Conservation (phyloP, 2,797 vertebrate species). For the Oreortyx pictus region DNA sequence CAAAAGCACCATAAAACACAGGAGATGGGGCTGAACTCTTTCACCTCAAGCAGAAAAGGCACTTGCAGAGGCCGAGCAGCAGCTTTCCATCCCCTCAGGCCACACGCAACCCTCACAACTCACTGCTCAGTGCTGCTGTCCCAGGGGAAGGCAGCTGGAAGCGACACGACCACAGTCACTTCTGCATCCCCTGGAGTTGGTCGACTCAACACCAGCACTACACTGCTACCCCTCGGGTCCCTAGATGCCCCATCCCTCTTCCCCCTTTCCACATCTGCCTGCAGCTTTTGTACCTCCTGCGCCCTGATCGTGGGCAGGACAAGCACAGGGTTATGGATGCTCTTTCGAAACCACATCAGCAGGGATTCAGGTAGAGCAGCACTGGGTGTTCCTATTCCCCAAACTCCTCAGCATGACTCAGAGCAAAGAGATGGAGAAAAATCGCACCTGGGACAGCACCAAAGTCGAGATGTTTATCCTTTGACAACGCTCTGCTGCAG, state of each 20-base stretch:
- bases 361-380: neutral
- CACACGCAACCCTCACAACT: neutral
- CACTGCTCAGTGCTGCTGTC: neutral
- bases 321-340: accelerated
- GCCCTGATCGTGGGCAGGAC: neutral
- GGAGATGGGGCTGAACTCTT: neutral
- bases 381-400: neutral
- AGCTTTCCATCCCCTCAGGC: neutral
- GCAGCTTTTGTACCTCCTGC: neutral
- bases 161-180: neutral
- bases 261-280: neutral
- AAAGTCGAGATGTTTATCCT: conserved; percentile 8
- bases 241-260: neutral
- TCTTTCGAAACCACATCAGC: neutral
- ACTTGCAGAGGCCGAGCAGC: neutral
- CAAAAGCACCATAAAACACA: neutral
- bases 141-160: neutral
- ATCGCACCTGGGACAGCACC: neutral
- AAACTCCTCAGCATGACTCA: neutral
- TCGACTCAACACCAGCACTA: neutral
- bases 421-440: neutral
- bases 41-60: neutral
- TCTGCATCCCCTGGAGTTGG: neutral
- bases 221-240: neutral
- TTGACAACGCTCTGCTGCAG: conserved; percentile 14